Evolutionary conservation across 2,888 invertebrate genomes (phyloP).

Genomic region (Heliconius erato): DNA sequence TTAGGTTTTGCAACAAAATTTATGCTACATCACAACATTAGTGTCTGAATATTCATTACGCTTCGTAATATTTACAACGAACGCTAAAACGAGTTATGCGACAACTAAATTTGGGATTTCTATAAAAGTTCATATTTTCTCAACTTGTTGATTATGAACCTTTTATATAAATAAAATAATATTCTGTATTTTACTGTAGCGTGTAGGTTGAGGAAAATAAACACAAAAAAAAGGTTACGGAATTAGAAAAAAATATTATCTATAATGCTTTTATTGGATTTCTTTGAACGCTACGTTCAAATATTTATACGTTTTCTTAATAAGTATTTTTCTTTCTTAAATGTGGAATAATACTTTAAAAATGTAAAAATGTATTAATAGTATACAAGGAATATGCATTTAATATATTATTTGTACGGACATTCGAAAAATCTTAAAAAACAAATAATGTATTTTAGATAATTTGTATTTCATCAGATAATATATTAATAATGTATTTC

Average conservation of each 20-base stretch:
- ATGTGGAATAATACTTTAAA: too few species aligned
- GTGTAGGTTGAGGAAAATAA: neutral
- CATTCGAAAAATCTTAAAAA: too few species aligned
- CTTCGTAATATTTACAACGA: slow-evolving; percentile 58
- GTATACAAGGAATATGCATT: too few species aligned
- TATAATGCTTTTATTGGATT: too few species aligned
- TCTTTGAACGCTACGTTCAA: too few species aligned
- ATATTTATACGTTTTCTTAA: too few species aligned
- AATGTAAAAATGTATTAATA: too few species aligned
- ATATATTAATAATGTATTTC: too few species aligned
- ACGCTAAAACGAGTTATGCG: slow-evolving; percentile 27
- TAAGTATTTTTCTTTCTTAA: too few species aligned
- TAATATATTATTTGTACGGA: too few species aligned
- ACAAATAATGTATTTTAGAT: too few species aligned
- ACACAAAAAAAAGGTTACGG: neutral
- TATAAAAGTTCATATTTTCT: neutral
- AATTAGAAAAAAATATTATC: neutral
- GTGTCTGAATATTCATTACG: slow-evolving; percentile 74
- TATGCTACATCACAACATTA: slow-evolving; percentile 73
- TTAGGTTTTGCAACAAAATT: slow-evolving; percentile 59
- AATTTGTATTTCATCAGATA: too few species aligned
- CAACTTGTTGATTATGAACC: neutral
- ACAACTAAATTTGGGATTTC: slow-evolving; percentile 10
- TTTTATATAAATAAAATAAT: neutral
- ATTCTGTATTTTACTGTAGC: neutral